These are phyloP conservation scores for Macaria notata DNA, from an alignment of 2,888 invertebrate genomes.

Conservation along the genomic window DNA sequence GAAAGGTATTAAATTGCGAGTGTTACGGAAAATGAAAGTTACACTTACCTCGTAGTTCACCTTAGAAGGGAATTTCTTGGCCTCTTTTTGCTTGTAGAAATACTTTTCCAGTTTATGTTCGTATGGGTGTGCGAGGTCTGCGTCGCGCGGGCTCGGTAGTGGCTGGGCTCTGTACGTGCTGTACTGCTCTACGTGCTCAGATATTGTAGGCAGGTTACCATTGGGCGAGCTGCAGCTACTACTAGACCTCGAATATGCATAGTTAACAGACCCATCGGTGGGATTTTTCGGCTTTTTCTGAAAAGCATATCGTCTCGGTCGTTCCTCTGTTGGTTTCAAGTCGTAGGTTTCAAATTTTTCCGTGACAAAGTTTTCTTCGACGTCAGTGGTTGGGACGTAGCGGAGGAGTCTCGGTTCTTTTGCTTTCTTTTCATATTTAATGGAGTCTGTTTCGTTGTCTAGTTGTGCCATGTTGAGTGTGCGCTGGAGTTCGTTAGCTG, in stretches of 20 bases:
- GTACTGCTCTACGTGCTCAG: conserved; percentile 70
- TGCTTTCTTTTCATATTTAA: conserved; percentile 71
- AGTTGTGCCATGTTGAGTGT: conserved; percentile 62
- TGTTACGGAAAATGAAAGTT: conserved; percentile 13
- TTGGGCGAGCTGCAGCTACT: conserved; percentile 74
- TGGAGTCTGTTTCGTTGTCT: conserved; percentile 73
- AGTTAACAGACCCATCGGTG: conserved; percentile 70
- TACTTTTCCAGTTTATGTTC: conserved; percentile 73
- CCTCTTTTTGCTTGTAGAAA: conserved; percentile 65
- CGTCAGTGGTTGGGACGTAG: conserved; percentile 69
- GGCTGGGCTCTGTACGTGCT: conserved; percentile 62
- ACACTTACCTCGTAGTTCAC: conserved; percentile 62
- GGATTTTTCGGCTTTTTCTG: conserved; percentile 73
- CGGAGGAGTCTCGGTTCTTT: conserved; percentile 70
- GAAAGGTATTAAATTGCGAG: conserved; percentile 18
- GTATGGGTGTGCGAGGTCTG: conserved; percentile 53
- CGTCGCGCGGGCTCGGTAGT: conserved; percentile 43
- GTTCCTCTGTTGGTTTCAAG: conserved; percentile 62
- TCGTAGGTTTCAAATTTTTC: conserved; percentile 75
- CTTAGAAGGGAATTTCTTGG: conserved; percentile 62
- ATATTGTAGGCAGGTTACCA: conserved; percentile 71
- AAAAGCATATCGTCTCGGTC: conserved; percentile 63
- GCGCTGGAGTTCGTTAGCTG: conserved; percentile 65
- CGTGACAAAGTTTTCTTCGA: conserved; percentile 65
- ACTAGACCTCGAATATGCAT: conserved; percentile 71